phyloP scores from a whole-genome alignment of 2,113 vertebrate genomes.

The Chionodraco myersi region DNA sequence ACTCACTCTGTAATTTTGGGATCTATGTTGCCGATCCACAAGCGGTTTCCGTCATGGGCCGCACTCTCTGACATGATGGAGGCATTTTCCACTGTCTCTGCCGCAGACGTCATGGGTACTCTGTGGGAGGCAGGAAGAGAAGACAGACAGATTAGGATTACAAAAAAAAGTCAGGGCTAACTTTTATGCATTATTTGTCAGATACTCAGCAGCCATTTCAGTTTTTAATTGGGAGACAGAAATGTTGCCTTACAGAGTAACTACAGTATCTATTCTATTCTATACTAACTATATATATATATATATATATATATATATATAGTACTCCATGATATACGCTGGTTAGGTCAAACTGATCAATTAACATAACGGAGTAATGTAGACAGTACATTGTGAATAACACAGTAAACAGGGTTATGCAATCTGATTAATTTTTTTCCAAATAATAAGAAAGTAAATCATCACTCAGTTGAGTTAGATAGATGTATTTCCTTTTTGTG shows the following conservation, averaged over 20 bases:
- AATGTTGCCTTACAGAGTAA: background rate
- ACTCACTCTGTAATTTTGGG: conserved; percentile 98
- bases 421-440: background rate
- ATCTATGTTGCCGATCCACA: conserved; percentile 98
- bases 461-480: background rate
- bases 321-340: no score
- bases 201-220: background rate
- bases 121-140: conserved; percentile 40
- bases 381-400: background rate
- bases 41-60: conserved; percentile 93
- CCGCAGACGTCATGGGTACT: conserved; percentile 88
- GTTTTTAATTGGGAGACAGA: background rate
- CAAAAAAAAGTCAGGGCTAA: background rate
- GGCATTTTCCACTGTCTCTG: conserved; percentile 92
- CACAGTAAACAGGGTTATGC: no score
- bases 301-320: background rate
- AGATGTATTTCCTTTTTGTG: background rate
- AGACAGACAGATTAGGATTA: background rate
- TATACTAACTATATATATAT: background rate
- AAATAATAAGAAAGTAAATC: background rate
- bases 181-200: background rate
- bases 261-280: no score
- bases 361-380: no score
- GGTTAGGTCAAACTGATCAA: no score
- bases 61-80: conserved; percentile 94